Evolutionary conservation across 2,888 invertebrate species (phyloP), one percentile per base, ranked within the genome.

Genomic region (Orthosia incerta): DNA sequence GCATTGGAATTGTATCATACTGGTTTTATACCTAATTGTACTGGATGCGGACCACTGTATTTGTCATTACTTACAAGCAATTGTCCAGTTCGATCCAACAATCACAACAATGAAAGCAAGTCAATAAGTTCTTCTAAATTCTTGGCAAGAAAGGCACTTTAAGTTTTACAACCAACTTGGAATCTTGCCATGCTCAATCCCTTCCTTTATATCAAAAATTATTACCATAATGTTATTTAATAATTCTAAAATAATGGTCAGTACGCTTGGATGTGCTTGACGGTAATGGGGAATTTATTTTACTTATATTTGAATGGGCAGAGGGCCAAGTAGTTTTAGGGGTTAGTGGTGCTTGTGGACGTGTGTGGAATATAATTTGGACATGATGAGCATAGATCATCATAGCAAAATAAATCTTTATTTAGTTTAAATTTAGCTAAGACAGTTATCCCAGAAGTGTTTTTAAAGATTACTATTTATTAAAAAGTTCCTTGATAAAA

Each of bases 181-280:
- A 71, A 50, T 57, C 16, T 13, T 70, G 80, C 70, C 80, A 80
- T 56, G 39, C 11, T 67, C 39, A 12, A 46, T 13, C 11, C 13
- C 62, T 69, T 51, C 23, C 53, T 48, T 39, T 67, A 53, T 53
- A 15, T 66, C 50, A 60, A 69, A 55, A 65, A 50, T 48, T 7
- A 15, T 61, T 63, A 71, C n/a, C 45, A 39, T 60, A 60, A 76
- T 64, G 12, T 45, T 67, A 64, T 59, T 66, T 20, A 20, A 71
- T 69, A 31, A 72, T 50, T 51, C 4, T 2, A 63, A 20, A 63
- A 63, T 57, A 76, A 76, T 72, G 50, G 55, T 31, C 57, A 53
- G 60, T 18, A 56, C 18, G 45, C 51, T 56, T 57, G 51, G 20
- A 62, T 60, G 69, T 46, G 31, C 4, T 26, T 59, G 59, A 39